Evolutionary conservation across 2,888 invertebrate species (phyloP).

Genomic region (Nomada ruficornis): DNA sequence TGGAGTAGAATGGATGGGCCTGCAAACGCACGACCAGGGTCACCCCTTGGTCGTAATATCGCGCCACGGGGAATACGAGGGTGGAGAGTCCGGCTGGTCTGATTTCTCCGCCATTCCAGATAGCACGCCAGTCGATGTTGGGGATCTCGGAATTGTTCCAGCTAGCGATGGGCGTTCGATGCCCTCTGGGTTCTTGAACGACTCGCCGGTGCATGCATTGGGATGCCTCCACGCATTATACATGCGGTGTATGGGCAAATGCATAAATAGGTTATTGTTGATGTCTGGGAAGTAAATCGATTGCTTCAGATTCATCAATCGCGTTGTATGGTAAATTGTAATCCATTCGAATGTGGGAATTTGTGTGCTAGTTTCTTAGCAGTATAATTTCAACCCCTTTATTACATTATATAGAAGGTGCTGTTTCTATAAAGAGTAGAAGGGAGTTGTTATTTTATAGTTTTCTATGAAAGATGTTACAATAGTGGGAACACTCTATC

Average conservation of each 20-base stretch:
- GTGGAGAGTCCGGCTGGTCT: conserved; percentile 41
- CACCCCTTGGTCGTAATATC: conserved; percentile 67
- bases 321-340: no score
- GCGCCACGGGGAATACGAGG: conserved; percentile 59
- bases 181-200: conserved; percentile 15
- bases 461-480: no score
- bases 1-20: conserved; percentile 69
- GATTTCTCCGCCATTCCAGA: conserved; percentile 63
- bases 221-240: not conserved
- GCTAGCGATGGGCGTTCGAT: conserved; percentile 39
- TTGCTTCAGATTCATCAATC: no score
- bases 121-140: conserved; percentile 45
- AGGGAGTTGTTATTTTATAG: no score
- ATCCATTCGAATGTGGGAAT: no score
- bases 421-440: no score
- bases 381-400: not conserved
- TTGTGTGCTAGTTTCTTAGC: no score
- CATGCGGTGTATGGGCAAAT: not conserved
- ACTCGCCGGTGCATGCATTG: not conserved
- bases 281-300: no score
- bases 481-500: no score
- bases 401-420: no score
- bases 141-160: conserved; percentile 59
- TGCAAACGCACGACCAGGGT: conserved; percentile 65
- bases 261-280: no score